Base-by-base conservation (phyloP, 2,888 invertebrate genomes). In the Drosophila emarginata region DNA sequence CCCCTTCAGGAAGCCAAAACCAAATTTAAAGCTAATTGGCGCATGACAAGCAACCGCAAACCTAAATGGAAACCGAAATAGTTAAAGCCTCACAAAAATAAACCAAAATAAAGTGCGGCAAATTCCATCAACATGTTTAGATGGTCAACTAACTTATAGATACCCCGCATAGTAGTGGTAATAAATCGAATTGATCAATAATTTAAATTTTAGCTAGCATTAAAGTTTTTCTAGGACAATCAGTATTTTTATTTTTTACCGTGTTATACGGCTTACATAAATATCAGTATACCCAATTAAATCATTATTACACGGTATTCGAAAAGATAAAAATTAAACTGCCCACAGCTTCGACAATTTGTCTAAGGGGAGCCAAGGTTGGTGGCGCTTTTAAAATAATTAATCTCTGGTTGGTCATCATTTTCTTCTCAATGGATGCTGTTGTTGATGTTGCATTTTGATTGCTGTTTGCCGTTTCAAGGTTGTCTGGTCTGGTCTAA, bases 351-450 rank as follows among this genome's bases (percentile, higher is more conserved):
- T 71, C 39, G 51, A 64, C 51, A 63, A 71, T 52, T 23, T 45
- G 71, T 52, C 51, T 64, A 53, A 45, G 40, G 57, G 61, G 14
- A 54, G 50, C 63, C 88, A 82, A 82, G 82, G 82, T 75, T 74
- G 37, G 32, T 57, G 61, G 50, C 53, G 77, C 77, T 79, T 80
- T 74, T 12, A 68, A 79, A 79, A 88, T 75, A 82, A 85, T 79
- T 82, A 82, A 79, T 82, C 77, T 86, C 58, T 59, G 72, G 62
- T 69, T 69, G 67, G 74, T 65, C 78, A 67, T 61, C 76, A 50
- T 28, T 59, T 12, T 53, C 40, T 54, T 52, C 52, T 36, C 21
- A n/a, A 36, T 15, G 32, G 54, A 52, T 26, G 63, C 54, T 66
- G 72, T 40, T 36, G 64, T 51, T 40, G 64, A 40, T 63, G 39